Evolutionary conservation across 2,797 vertebrate genomes (phyloP).

Genomic region (Pteropus rufus): DNA sequence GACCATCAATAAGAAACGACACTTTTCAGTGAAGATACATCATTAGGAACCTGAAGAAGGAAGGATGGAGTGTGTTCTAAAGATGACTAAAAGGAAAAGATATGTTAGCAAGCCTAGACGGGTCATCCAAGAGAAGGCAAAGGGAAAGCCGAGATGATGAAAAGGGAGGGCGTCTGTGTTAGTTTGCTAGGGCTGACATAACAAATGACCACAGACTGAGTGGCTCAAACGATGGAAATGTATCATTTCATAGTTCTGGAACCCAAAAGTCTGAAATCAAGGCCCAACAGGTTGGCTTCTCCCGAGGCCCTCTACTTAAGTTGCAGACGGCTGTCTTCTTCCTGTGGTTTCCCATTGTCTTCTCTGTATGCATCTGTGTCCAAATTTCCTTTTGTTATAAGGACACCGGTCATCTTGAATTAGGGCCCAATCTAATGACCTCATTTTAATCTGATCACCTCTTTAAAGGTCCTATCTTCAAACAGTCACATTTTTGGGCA

Average conservation of each 20-base stretch:
- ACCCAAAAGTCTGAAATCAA: background rate
- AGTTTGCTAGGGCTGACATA: background rate
- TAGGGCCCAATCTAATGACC: background rate
- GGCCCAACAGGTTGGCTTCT: background rate
- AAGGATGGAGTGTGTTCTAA: background rate
- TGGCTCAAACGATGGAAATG: background rate
- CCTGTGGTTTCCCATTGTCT: background rate
- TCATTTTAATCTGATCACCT: background rate
- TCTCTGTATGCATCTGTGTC: background rate
- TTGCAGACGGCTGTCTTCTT: background rate
- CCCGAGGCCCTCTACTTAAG: background rate
- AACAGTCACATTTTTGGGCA: background rate
- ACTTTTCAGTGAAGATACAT: background rate
- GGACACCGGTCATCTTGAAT: background rate
- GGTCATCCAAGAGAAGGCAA: background rate
- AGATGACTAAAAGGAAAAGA: background rate
- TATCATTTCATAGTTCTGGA: background rate
- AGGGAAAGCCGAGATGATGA: background rate
- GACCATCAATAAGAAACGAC: background rate
- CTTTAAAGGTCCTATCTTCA: background rate
- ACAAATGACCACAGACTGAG: background rate
- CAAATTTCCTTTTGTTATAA: background rate
- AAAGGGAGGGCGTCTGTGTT: background rate
- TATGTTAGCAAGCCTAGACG: background rate
- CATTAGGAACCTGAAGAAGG: background rate